Evolutionary conservation across 2,797 vertebrate genomes (phyloP), one percentile per base, ranked within the genome.

Genomic region (Trematomus bernacchii): DNA sequence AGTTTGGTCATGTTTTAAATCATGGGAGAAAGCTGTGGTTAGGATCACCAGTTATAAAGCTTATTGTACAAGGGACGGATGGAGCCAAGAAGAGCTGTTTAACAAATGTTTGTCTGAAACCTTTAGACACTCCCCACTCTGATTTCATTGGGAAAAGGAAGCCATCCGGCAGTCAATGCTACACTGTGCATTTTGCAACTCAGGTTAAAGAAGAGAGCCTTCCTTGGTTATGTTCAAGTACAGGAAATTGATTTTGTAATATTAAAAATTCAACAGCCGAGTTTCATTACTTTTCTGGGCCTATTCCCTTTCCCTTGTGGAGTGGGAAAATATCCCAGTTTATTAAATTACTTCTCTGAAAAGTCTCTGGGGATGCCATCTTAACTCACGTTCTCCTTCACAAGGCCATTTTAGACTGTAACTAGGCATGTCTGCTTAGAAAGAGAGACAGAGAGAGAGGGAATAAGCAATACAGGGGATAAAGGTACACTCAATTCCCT

Each of bases 261-360:
- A 93, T 93, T 89, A 93, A 94, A 94, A 94, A 93, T 93, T 89
- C 92, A 93, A 90, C 87, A 91, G 87, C 85, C 76, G 83, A 87
- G 90, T 93, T 93, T 93, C 89, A 94, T 94, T 94, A 92, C 87
- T 91, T 94, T 91, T 91, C 88, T 58, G 88, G 86, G 88, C 90
- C 83, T 88, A 90, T 88, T 89, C 89, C 80, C 85, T 86, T 83
- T 87, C 83, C 92, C 85, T 87, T 59, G 88, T 85, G 89, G 82
- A 91, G 90, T 76, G 84, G 85, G 83, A 91, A 90, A 93, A 92
- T 93, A 92, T 92, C 89, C 88, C 84, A 92, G 89, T 92, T 94
- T 91, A 94, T 95, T 94, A 94, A 94, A 95, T 94, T 92, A 94
- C 91, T 91, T 81, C 87, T 87, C 83, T 91, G 83, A 93, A 92